Evolutionary conservation across 2,113 vertebrate species (phyloP), one percentile per base, ranked within the genome.

Genomic region (Pomatostomus ruficeps): DNA sequence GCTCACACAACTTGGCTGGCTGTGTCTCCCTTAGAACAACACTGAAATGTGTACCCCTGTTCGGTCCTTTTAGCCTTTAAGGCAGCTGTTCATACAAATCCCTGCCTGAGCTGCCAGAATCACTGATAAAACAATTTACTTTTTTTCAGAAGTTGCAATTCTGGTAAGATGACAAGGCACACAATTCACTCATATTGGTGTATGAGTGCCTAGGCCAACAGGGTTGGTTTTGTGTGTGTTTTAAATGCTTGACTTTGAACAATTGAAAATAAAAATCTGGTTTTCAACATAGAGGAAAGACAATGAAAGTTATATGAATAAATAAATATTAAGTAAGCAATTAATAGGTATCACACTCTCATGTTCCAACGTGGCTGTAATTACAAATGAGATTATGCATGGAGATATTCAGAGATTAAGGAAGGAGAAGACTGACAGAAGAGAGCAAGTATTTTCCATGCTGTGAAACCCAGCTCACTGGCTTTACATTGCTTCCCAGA

Each of bases 151-250:
- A 66, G 14, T 20, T 48, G 51, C 42, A 74, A 5, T 26, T 91
- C 89, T 55, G 29, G 45, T 54, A 82, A 51, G 29, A 14, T 35
- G 52, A 74, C n/a, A 71, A 66, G 54, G 51, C 19, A n/a, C 2
- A 2, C 0, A 1, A 36, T 36, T 45, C n/a, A 20, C 66, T 51
- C 1, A 1, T 23, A 14, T 23, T 62, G 52, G 52, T 33, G 4
- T 8, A 17, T 3, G 24, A 48, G 40, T 14, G 28, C 13, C 31
- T 73, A 33, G 42, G 65, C 49, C 62, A 80, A 62, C 10, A 43
- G 21, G 13, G 1, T n/a, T 51, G 23, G 10, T 2, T 51, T 80
- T 84, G 33, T 22, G 8, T 54, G 28, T 43, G 15, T 55, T 76
- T 75, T 35, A 68, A 77, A 80, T 5, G 38, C 15, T 38, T 70